phyloP scores from a whole-genome alignment of 2,797 vertebrate genomes.

The Saxicola maurus region DNA sequence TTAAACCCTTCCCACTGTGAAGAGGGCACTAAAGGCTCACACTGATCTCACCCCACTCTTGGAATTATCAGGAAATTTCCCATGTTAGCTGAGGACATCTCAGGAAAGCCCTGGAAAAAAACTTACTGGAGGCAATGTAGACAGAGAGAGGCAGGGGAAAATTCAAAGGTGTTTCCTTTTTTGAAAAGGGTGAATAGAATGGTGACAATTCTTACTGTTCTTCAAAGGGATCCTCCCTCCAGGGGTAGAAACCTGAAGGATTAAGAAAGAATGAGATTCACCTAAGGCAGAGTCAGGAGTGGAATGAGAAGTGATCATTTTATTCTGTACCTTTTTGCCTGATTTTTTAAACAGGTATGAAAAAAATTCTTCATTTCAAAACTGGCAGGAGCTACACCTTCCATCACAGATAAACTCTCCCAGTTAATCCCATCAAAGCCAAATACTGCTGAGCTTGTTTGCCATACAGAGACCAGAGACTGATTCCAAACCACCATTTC shows the following conservation, averaged over 20 bases:
- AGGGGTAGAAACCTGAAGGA: neutral
- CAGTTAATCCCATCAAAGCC: slow-evolving; percentile 15
- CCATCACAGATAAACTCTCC: neutral
- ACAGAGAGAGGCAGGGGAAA: neutral
- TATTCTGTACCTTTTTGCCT: neutral
- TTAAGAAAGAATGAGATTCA: neutral
- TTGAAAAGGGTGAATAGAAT: neutral
- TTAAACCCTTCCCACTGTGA: neutral
- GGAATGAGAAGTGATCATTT: neutral
- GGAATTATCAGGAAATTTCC: neutral
- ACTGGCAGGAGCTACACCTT: neutral
- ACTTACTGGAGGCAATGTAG: neutral
- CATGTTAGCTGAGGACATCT: neutral
- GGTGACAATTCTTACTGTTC: neutral
- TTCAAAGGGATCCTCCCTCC: neutral
- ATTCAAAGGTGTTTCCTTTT: neutral
- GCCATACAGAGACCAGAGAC: neutral
- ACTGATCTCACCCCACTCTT: neutral
- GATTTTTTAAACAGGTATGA: neutral
- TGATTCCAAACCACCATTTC: neutral
- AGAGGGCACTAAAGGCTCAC: neutral
- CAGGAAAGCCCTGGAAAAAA: neutral
- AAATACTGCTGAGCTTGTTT: neutral
- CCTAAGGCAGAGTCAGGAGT: neutral
- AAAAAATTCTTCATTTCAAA: neutral